Evolutionary conservation across 2,113 vertebrate species (phyloP), one percentile per base, ranked within the genome.

Genomic region (Cyphotilapia sp.): DNA sequence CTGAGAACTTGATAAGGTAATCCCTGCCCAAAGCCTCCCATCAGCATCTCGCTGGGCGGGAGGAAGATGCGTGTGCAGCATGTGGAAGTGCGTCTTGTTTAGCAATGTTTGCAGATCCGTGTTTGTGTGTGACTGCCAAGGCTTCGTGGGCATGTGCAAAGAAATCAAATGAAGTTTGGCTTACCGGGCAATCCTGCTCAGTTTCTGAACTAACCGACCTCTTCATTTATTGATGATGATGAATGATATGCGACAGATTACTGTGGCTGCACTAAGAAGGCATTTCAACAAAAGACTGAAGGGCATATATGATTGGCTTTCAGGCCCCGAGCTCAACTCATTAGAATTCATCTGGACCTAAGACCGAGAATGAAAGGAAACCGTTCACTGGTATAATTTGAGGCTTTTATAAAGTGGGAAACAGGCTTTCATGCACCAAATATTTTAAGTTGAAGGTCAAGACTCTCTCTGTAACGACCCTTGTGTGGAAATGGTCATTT

Each of bases 1-100:
- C 92, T 87, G 94, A 91, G 92, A 93, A 93, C 89, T 95, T 97
- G 96, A 97, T 97, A 96, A 97, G 95, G 88, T 96, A 97, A 96
- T 96, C 96, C 94, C 83, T 84, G 89, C 84, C 89, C 90, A 93
- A 88, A 94, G 93, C 87, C 83, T 87, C 87, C 86, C 87, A 91
- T 93, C 93, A 91, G 84, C 92, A 88, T 85, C 93, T 88, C 88
- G 27, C 81, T 87, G 86, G 89, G 91, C 24, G 88, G 83, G 87
- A 86, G 80, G 63, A 69, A 80, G 22, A 11, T 53, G 83, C 87
- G 93, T 92, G 93, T 40, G 87, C 76, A 45, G 92, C 87, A 89
- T 93, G 84, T 88, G 82, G 88, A 91, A 90, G 82, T 53, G 91
- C 35, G 81, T 33, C 63, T 81, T 49, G 29, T 71, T 80, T 57